Conservation (phyloP, 2,113 vertebrate species). For the Jaculus jaculus region DNA sequence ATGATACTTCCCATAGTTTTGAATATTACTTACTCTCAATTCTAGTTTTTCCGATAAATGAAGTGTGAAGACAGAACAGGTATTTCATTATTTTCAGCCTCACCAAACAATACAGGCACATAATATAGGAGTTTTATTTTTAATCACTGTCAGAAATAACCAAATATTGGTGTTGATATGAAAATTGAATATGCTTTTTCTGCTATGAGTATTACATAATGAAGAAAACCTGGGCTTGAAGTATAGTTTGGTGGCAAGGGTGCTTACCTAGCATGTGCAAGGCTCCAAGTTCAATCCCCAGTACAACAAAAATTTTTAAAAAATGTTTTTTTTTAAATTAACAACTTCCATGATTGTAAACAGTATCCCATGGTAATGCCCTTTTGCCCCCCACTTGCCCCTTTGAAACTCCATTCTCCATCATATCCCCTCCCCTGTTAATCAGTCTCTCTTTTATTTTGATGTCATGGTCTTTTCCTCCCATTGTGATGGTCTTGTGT, state of each 20-base stretch:
- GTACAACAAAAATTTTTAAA: not conserved
- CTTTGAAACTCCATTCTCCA: too few species aligned
- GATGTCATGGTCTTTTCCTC: too few species aligned
- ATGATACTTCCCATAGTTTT: not conserved
- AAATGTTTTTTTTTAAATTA: too few species aligned
- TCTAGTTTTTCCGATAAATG: conserved; percentile 36
- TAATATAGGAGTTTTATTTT: conserved; percentile 2
- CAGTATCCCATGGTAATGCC: too few species aligned
- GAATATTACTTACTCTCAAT: not conserved
- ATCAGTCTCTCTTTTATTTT: too few species aligned
- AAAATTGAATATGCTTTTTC: conserved; percentile 40
- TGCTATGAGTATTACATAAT: conserved; percentile 23
- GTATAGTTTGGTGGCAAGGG: not conserved
- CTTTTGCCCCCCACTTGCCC: too few species aligned
- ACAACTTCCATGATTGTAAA: too few species aligned
- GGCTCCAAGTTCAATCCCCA: not conserved
- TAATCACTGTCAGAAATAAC: conserved; percentile 48
- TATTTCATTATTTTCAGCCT: conserved; percentile 38
- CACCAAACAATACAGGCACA: conserved; percentile 7
- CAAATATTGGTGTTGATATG: not conserved
- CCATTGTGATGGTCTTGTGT: too few species aligned
- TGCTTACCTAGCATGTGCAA: not conserved
- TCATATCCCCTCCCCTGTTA: too few species aligned
- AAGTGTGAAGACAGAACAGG: conserved; percentile 3
- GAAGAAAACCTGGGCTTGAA: not conserved